Conservation (phyloP, 64 coral and sea anemone genomes). For the Platygyra sinensis region DNA sequence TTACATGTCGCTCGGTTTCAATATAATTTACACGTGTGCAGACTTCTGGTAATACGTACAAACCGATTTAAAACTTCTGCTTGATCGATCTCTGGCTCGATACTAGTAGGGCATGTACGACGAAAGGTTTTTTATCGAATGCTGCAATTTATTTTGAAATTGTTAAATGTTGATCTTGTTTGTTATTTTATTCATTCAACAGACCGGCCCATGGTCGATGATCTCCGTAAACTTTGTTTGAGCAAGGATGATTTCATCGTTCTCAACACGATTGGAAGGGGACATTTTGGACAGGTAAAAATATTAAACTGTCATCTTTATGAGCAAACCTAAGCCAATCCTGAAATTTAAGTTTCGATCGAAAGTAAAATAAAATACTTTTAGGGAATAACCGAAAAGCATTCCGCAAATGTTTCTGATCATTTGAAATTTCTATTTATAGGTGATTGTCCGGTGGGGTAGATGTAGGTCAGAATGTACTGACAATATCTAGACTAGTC, state of each 20-base stretch:
- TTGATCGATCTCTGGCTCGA: no score
- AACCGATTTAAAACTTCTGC: no score
- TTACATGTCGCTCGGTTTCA: no score
- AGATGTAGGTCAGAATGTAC: not conserved
- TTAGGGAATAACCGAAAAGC: conserved; percentile 7
- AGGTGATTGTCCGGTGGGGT: not conserved
- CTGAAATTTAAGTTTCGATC: not conserved
- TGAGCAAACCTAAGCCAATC: not conserved
- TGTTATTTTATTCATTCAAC: conserved; percentile 9
- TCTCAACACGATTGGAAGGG: conserved; percentile 91
- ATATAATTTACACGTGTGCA: no score
- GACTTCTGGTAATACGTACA: no score
- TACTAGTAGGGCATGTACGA: no score
- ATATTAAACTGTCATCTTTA: no score
- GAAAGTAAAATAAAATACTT: not conserved
- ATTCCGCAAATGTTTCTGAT: conserved; percentile 26
- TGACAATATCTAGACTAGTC: not conserved
- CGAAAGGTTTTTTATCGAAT: no score
- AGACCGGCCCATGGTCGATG: conserved; percentile 82
- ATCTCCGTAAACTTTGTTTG: conserved; percentile 76
- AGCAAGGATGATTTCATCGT: conserved; percentile 90
- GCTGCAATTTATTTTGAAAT: no score
- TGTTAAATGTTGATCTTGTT: not conserved
- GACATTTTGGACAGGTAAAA: conserved; percentile 97
- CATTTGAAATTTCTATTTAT: conserved; percentile 40